A percentile compares a stretch with the other conserved stretches of the same genome.
Evolutionary conservation across 2,888 invertebrate genomes (phyloP).

Genomic region (Gnatocerus cornutus): DNA sequence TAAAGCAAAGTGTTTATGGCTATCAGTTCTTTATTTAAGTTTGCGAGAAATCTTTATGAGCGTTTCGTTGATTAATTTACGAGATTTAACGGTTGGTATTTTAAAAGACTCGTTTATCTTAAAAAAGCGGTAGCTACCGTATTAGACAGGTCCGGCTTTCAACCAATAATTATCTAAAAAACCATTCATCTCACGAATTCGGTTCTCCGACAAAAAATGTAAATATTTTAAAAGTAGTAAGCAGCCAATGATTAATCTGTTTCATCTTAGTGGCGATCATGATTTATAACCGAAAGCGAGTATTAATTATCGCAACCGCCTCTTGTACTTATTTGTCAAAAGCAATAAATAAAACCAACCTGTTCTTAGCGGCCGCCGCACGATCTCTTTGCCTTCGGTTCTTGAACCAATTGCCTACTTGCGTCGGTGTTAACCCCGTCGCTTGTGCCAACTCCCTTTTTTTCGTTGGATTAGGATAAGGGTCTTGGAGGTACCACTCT

Average conservation of each 20-base stretch:
- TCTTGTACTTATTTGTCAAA: constrained; percentile 56
- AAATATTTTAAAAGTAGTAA: constrained; percentile 19
- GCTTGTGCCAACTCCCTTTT: constrained; percentile 92
- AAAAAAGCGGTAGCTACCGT: too few species aligned
- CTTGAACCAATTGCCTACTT: constrained; percentile 96
- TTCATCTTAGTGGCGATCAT: constrained; percentile 16
- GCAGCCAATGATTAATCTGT: constrained; percentile 29
- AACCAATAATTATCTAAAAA: background rate
- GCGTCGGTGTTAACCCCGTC: constrained; percentile 93
- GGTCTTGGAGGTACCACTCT: constrained; percentile 99
- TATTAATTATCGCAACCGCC: constrained; percentile 56
- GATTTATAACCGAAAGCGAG: constrained; percentile 50
- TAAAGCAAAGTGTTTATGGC: too few species aligned
- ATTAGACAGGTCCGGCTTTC: too few species aligned
- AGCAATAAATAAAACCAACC: constrained; percentile 76
- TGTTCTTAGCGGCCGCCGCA: constrained; percentile 96
- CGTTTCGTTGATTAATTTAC: too few species aligned
- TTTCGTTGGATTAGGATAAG: constrained; percentile 96
- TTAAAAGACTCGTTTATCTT: too few species aligned
- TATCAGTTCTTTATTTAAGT: too few species aligned
- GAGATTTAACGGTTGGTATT: too few species aligned
- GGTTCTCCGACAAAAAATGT: constrained; percentile 12
- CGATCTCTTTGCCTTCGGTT: constrained; percentile 90
- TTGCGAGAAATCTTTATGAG: too few species aligned
- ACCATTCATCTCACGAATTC: constrained; percentile 1